A percentile compares a stretch with the other conserved stretches of the same genome.
Conservation (phyloP, 2,797 vertebrate genomes). For the Thaleichthys pacificus region DNA sequence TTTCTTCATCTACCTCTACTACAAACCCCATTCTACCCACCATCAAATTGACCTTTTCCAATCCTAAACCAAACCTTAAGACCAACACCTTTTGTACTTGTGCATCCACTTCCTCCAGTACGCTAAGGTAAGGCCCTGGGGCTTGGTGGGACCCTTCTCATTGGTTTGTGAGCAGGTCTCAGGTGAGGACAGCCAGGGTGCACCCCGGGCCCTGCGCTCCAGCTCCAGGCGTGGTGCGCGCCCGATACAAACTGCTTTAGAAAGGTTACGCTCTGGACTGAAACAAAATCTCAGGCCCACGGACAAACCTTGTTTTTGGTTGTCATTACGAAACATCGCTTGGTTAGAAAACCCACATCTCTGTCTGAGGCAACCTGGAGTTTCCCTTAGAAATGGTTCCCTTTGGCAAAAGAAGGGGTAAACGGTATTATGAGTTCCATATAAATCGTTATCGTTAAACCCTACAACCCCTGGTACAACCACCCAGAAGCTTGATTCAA, state of each 20-base stretch:
- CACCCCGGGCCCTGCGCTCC: conserved; percentile 42
- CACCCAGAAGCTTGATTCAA: conserved; percentile 24
- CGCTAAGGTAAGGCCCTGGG: background rate
- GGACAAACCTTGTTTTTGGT: conserved; percentile 60
- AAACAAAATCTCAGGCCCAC: conserved; percentile 37
- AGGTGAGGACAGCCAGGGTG: conserved; percentile 33
- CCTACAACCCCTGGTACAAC: conserved; percentile 5
- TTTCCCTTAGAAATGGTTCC: conserved; percentile 72
- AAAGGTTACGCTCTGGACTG: conserved; percentile 57
- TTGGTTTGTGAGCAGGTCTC: conserved; percentile 28
- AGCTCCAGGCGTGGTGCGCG: conserved; percentile 66
- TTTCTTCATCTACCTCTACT: conserved; percentile 57
- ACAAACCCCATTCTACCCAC: conserved; percentile 37
- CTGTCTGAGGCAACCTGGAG: conserved; percentile 53
- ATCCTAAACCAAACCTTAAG: background rate
- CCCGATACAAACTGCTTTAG: conserved; percentile 67
- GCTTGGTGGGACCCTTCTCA: background rate
- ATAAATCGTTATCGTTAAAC: conserved; percentile 29
- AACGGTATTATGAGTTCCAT: conserved; percentile 59
- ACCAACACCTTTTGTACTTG: background rate
- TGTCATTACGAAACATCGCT: conserved; percentile 64
- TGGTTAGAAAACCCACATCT: conserved; percentile 70
- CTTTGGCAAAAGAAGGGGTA: conserved; percentile 77
- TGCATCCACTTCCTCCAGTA: background rate
- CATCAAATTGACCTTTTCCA: conserved; percentile 20